Evolutionary conservation across 2,888 invertebrate species (phyloP), one percentile per base, ranked within the genome.

Genomic region (Dicyrtomina minuta): DNA sequence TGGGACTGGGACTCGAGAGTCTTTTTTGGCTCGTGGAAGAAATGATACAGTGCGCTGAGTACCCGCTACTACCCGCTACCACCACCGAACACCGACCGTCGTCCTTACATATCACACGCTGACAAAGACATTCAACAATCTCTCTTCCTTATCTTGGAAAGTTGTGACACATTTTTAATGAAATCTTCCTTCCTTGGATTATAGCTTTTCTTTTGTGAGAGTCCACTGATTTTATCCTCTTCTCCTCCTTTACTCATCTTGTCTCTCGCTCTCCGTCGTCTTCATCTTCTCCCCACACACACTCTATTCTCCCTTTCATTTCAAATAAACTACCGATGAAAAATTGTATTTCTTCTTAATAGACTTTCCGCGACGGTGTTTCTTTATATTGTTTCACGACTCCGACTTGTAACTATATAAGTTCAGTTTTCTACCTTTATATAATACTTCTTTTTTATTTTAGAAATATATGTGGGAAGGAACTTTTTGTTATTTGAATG

Each of bases 111-210:
- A 49, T 70, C 69, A 70, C 56, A 64, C 43, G 44, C 55, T 62
- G 64, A 59, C 69, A 70, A 64, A 64, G 62, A 64, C 69, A 70
- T 64, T 70, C 64, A 68, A 70, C 69, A 64, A 72, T 72, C 72
- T 70, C 68, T 70, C 72, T 73, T 66, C 69, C 73, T 73, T 71
- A 73, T 73, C 73, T 71, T 68, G 51, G 68, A 61, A 69, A 71
- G 66, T 73, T 71, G 69, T 71, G 73, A 73, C 73, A 73, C 73
- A 71, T 73, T 73, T 73, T 73, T 73, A 73, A 73, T 73, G 73
- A 71, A 69, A 73, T 69, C 71, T 64, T 70, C 61, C 62, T 60
- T 66, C 60, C 59, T 44, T 65, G 64, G 69, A 64, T 69, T 69
- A 68, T 62, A 60, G 58, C 61, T 69, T 64, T 64, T 64, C 64